Evolutionary conservation across 2,888 invertebrate genomes (phyloP).

Genomic region (Epistrophella euchroma): DNA sequence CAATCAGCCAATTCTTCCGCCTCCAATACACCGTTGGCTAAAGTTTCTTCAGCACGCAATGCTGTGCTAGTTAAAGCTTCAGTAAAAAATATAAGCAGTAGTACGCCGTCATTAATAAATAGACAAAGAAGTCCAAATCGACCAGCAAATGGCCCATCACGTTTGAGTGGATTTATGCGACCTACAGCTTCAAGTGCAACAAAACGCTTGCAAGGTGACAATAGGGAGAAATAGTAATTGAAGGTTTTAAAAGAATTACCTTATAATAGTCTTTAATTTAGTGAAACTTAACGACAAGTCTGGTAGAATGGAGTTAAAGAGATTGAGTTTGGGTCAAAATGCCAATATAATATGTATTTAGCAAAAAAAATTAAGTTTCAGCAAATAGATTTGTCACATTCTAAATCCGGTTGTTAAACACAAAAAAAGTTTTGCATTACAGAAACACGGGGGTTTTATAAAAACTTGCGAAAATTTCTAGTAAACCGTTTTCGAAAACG

Average conservation of each 20-base stretch:
- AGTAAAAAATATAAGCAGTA: slow-evolving; percentile 77
- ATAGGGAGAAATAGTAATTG: slow-evolving; percentile 43
- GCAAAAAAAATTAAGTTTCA: too few species aligned
- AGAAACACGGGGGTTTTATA: too few species aligned
- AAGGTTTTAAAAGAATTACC: background rate
- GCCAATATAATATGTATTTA: background rate
- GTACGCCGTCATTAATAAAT: slow-evolving; percentile 71
- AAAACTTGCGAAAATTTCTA: too few species aligned
- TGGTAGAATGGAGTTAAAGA: background rate
- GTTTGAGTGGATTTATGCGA: slow-evolving; percentile 90
- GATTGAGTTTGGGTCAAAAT: background rate
- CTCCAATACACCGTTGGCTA: slow-evolving; percentile 18
- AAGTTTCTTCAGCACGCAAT: slow-evolving; percentile 78
- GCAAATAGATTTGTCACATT: background rate
- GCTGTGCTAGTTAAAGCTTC: slow-evolving; percentile 80
- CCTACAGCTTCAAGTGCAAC: slow-evolving; percentile 94
- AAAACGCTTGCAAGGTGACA: slow-evolving; percentile 84
- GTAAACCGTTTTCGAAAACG: too few species aligned
- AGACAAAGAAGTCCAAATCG: slow-evolving; percentile 75
- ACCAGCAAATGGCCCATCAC: slow-evolving; percentile 77
- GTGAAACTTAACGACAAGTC: slow-evolving; percentile 14
- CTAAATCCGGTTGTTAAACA: background rate
- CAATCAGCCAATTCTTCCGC: slow-evolving; percentile 73
- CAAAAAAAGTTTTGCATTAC: too few species aligned
- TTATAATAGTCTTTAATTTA: background rate